These are phyloP conservation scores for Epiperipatus broadwayi DNA, from an alignment of 2,888 invertebrate genomes.

Conservation along the genomic window DNA sequence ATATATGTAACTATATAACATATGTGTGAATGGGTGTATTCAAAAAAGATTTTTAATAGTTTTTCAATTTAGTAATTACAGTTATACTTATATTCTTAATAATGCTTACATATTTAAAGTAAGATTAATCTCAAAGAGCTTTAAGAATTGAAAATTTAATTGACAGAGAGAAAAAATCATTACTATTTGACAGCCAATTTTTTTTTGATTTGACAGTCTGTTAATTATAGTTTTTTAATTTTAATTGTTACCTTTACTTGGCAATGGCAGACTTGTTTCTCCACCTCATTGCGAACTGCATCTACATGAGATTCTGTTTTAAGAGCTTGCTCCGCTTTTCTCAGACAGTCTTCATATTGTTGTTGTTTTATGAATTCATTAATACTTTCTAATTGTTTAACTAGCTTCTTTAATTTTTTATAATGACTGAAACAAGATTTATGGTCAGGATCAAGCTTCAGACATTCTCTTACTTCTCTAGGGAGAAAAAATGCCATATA, in stretches of 20 bases:
- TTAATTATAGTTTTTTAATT: no score
- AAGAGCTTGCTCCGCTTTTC: constrained; percentile 40
- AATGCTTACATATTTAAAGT: no score
- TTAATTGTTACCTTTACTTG: constrained; percentile 27
- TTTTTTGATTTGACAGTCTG: no score
- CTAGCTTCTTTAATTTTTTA: constrained; percentile 82
- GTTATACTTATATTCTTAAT: no score
- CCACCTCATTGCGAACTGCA: constrained; percentile 36
- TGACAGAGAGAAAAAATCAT: no score
- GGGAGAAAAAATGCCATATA: constrained; percentile 17
- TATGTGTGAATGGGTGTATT: no score
- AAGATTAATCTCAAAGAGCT: no score
- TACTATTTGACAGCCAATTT: no score
- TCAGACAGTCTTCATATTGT: constrained; percentile 46
- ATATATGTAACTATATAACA: no score
- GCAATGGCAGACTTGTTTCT: constrained; percentile 61
- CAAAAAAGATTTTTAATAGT: no score
- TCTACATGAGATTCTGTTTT: constrained; percentile 46
- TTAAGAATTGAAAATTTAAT: no score
- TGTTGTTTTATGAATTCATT: constrained; percentile 36
- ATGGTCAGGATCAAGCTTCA: constrained; percentile 92
- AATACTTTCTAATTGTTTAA: constrained; percentile 43
- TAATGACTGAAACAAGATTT: constrained; percentile 87
- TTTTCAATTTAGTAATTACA: no score
- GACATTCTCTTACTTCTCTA: constrained; percentile 81